These are phyloP conservation scores for Dipodomys merriami DNA, from an alignment of 2,113 vertebrate species.

Conservation along the genomic window DNA sequence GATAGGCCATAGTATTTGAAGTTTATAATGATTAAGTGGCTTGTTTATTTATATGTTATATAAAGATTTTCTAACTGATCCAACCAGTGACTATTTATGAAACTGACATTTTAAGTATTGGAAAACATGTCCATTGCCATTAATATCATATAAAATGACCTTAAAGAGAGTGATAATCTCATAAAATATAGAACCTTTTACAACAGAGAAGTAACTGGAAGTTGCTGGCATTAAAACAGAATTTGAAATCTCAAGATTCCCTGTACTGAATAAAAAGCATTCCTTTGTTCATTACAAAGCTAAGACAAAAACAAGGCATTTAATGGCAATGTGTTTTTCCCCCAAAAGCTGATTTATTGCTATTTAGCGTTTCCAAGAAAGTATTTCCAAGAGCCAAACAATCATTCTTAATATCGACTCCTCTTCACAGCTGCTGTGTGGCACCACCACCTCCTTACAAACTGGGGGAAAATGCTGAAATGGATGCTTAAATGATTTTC, in stretches of 20 bases:
- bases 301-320: conserved; percentile 56
- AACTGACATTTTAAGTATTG: not conserved
- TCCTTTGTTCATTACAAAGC: conserved; percentile 50
- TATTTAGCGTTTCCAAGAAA: conserved; percentile 53
- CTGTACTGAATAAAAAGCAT: not conserved
- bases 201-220: not conserved
- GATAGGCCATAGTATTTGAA: not conserved
- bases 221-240: conserved; percentile 14
- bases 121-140: not conserved
- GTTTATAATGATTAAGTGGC: not conserved
- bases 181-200: conserved; percentile 36
- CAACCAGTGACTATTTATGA: conserved; percentile 11
- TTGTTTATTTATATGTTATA: conserved; percentile 27
- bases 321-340: conserved; percentile 42
- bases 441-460: conserved; percentile 22
- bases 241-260: conserved; percentile 37
- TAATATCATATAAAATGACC: conserved; percentile 30
- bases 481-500: conserved; percentile 3
- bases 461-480: not conserved
- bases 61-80: conserved; percentile 35
- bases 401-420: conserved; percentile 61
- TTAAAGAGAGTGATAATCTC: not conserved
- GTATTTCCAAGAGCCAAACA: conserved; percentile 58
- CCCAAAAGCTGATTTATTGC: conserved; percentile 30
- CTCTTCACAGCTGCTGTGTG: conserved; percentile 58